Evolutionary conservation across 2,797 vertebrate genomes (phyloP).

Genomic region (Myotis daubentonii): DNA sequence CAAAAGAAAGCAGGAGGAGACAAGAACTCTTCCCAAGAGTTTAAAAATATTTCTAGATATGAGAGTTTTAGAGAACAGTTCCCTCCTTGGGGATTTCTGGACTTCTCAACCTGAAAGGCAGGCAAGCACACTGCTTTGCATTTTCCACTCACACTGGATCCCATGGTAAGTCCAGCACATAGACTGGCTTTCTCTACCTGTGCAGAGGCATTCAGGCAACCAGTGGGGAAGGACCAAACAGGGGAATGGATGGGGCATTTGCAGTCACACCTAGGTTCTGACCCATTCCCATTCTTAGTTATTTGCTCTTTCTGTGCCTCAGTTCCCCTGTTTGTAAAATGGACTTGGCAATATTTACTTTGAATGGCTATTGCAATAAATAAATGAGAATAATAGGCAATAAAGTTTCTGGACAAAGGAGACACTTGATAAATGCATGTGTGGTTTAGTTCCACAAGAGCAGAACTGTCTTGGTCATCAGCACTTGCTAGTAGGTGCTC

Average conservation of each 20-base stretch:
- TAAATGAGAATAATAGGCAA: neutral
- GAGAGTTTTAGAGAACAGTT: neutral
- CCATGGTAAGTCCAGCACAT: neutral
- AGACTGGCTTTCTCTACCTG: neutral
- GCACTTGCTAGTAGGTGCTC: neutral
- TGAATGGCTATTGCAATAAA: neutral
- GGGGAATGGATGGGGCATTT: neutral
- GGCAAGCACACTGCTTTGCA: neutral
- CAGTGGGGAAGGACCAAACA: neutral
- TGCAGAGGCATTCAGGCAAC: neutral
- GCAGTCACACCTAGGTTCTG: neutral
- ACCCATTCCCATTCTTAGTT: neutral
- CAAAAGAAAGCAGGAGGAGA: conserved; percentile 22
- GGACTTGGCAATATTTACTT: neutral
- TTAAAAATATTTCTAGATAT: conserved; percentile 26
- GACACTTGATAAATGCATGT: neutral
- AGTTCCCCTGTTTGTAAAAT: neutral
- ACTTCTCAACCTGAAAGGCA: neutral
- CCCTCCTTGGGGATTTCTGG: neutral
- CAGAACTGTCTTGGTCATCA: neutral
- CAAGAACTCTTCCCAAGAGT: neutral
- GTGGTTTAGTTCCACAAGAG: neutral
- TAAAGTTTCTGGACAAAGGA: neutral
- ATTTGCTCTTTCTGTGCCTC: neutral
- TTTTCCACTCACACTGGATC: neutral